Percentiles rank a stretch among this genome's conserved stretches.
These are phyloP conservation scores for Lepidurus arcticus DNA, from an alignment of 1,140 invertebrate genomes.

Conservation along the genomic window DNA sequence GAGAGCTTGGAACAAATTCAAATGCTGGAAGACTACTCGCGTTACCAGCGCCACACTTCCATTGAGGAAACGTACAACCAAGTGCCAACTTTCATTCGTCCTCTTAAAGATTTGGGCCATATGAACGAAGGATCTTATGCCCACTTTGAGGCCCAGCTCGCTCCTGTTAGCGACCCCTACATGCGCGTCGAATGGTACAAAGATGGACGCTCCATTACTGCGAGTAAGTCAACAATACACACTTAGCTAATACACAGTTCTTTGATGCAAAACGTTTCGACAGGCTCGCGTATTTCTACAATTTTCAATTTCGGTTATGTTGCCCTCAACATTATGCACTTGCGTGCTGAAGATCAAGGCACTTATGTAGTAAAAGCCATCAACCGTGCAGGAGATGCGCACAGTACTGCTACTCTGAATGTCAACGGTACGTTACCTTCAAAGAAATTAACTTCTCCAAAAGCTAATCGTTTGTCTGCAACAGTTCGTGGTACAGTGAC, in stretches of 20 bases:
- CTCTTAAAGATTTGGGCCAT: conserved; percentile 77
- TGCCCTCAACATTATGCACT: conserved; percentile 93
- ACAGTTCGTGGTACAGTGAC: conserved; percentile 68
- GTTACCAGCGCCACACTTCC: conserved; percentile 75
- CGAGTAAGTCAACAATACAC: conserved; percentile 51
- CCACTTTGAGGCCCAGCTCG: conserved; percentile 90
- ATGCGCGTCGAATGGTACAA: conserved; percentile 99
- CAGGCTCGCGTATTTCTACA: conserved; percentile 87
- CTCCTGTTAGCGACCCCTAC: conserved; percentile 89
- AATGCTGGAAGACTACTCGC: conserved; percentile 84
- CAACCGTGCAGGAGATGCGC: conserved; percentile 77
- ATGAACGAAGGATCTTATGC: conserved; percentile 80
- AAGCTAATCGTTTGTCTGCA: conserved; percentile 29
- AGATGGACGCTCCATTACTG: conserved; percentile 86
- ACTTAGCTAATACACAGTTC: background rate
- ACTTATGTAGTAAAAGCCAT: conserved; percentile 83
- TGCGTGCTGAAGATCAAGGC: conserved; percentile 88
- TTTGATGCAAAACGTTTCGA: conserved; percentile 54
- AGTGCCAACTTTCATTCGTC: conserved; percentile 80
- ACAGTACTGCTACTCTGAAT: conserved; percentile 69
- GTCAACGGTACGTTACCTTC: conserved; percentile 49
- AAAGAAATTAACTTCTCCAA: conserved; percentile 44
- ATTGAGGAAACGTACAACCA: conserved; percentile 58
- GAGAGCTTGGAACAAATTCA: conserved; percentile 88
- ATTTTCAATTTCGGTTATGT: conserved; percentile 98